phyloP scores from a whole-genome alignment of 2,113 vertebrate species.

The Calidris pygmaea region DNA sequence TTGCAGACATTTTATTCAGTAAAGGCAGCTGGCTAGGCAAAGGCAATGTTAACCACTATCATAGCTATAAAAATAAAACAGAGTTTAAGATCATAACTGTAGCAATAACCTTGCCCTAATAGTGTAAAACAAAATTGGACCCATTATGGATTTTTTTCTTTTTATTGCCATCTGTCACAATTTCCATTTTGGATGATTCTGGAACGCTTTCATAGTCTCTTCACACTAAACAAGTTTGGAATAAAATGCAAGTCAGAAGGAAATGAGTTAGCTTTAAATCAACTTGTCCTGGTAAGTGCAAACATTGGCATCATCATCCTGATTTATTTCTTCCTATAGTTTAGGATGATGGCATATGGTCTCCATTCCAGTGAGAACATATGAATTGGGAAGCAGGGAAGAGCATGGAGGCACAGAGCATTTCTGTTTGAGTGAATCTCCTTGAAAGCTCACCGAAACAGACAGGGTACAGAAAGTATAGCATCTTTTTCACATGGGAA shows the following conservation, averaged over 20 bases:
- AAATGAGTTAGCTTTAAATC: slow-evolving; percentile 38
- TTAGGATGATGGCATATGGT: neutral
- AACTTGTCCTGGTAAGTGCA: slow-evolving; percentile 39
- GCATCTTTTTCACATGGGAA: neutral
- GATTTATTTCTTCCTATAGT: slow-evolving; percentile 29
- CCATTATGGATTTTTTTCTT: slow-evolving; percentile 23
- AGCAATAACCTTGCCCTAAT: slow-evolving; percentile 60
- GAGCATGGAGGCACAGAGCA: neutral
- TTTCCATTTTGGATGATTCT: slow-evolving; percentile 53
- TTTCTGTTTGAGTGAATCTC: neutral
- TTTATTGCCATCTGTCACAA: slow-evolving; percentile 66
- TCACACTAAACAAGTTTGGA: slow-evolving; percentile 50
- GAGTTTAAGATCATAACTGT: slow-evolving; percentile 59
- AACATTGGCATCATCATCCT: slow-evolving; percentile 16
- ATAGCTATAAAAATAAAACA: slow-evolving; percentile 54
- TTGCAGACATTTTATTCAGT: neutral
- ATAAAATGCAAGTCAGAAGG: slow-evolving; percentile 56
- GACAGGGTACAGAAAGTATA: neutral
- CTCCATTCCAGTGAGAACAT: neutral
- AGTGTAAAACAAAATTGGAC: slow-evolving; percentile 56
- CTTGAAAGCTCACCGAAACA: neutral
- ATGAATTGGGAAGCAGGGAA: neutral
- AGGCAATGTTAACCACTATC: slow-evolving; percentile 17
- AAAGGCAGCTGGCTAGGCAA: slow-evolving; percentile 40
- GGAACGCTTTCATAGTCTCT: slow-evolving; percentile 28